These are phyloP conservation scores for Ichneumon xanthorius DNA, from an alignment of 2,888 invertebrate genomes.

Conservation along the genomic window DNA sequence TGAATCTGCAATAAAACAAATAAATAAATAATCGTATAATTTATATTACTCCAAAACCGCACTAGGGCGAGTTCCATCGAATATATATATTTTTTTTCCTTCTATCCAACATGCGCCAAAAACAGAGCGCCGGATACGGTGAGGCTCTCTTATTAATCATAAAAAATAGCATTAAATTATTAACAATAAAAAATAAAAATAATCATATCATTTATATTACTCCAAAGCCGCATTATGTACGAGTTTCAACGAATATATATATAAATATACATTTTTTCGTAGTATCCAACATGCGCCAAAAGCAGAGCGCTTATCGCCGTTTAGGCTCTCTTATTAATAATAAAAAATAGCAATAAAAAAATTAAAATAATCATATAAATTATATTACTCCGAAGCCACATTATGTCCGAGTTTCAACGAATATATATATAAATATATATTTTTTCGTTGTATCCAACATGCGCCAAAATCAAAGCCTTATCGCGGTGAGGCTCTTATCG, in stretches of 20 bases:
- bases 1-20: conserved; percentile 89
- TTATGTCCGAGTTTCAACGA: no score
- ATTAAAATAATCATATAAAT: not conserved
- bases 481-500: conserved; percentile 3
- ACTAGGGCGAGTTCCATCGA: no score
- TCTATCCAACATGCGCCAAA: not conserved
- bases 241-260: no score
- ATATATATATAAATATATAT: not conserved
- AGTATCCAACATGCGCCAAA: not conserved
- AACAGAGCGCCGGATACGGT: not conserved
- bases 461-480: not conserved
- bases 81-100: not conserved
- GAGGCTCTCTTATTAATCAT: no score
- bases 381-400: not conserved
- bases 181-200: no score
- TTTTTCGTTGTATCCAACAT: not conserved
- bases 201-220: not conserved
- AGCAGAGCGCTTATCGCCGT: not conserved
- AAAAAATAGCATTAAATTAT: no score
- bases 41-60: not conserved
- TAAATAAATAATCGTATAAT: not conserved
- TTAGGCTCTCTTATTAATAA: not conserved
- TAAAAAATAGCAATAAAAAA: no score
- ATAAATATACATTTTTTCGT: not conserved
- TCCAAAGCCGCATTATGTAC: not conserved